Evolutionary conservation across 2,888 invertebrate species (phyloP).

Genomic region (Strigamia maritima): DNA sequence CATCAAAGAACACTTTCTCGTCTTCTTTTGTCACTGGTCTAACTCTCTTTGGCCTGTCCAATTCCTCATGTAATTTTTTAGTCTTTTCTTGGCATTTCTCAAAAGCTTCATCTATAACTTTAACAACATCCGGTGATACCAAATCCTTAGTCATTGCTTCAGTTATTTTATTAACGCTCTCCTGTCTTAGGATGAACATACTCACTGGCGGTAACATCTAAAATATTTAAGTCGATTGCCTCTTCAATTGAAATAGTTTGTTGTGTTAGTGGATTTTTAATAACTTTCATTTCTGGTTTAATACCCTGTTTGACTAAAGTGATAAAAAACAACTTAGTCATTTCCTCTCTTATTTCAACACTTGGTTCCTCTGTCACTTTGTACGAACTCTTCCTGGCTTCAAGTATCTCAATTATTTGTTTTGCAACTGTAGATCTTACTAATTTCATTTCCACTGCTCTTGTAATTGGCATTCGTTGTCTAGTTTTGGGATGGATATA

Average conservation of each 20-base stretch:
- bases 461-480: slow-evolving; percentile 17
- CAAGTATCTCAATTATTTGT: neutral
- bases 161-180: slow-evolving; percentile 40
- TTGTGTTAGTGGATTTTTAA: neutral
- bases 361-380: too few relatives aligned
- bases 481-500: slow-evolving; percentile 66
- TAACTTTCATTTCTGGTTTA: neutral
- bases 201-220: slow-evolving; percentile 74
- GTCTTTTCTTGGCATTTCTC: slow-evolving; percentile 2
- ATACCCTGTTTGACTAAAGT: too few relatives aligned
- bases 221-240: slow-evolving; percentile 67
- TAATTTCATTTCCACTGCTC: slow-evolving; percentile 35
- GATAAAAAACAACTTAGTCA: too few relatives aligned
- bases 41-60: too few relatives aligned
- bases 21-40: neutral
- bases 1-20: slow-evolving; percentile 8
- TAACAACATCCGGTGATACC: neutral
- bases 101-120: slow-evolving; percentile 31
- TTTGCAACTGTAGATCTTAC: slow-evolving; percentile 59
- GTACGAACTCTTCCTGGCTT: neutral
- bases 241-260: slow-evolving; percentile 72
- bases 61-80: too few relatives aligned
- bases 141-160: neutral
- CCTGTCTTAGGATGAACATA: slow-evolving; percentile 66
- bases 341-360: neutral